Base-by-base conservation (phyloP, 1,140 invertebrate species). In the Lutraria rhynchaena region DNA sequence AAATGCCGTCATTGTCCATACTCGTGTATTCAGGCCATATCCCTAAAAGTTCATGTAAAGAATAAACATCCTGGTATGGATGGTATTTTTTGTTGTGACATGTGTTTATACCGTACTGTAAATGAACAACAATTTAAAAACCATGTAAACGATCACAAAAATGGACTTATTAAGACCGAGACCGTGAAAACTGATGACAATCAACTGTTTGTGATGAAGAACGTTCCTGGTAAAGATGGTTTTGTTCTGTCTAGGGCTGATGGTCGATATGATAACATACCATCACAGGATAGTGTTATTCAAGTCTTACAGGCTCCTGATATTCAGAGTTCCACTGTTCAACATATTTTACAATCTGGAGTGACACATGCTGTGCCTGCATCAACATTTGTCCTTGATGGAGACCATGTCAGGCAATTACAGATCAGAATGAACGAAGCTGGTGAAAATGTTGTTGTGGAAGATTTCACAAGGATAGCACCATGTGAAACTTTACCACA, bases 1-100 rank as follows among this genome's bases (percentile, higher is more conserved):
- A 96, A 96, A 88, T 99, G 98, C 93, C 96, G 97, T 1, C 95
- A 96, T 91, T 99, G 98, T 92, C 95, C 97, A 11, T 99, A 99
- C 92, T 97, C 98, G 0, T 98, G 98, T 5, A 99, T 92, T 55
- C 90, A 93, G 78, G 94, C 94, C 41, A 94, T 93, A 67, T 94
- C 95, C 35, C 94, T 95, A 81, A 95, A 95, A 89, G 93, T 93
- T 82, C 95, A 96, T 89, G 91, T 95, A 58, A 92, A 93, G 80
- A 94, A 93, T 69, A 95, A 94, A 85, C 95, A 96, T 92, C 95
- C 95, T 15, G 92, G 90, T 27, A 86, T 93, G 22, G 92, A 92
- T 22, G 94, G 94, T 27, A 87, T 95, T 46, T 95, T 93, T 87
- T 88, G 91, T 24, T 95, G 95, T 89, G 89, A 93, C 15, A 73